phyloP scores from a whole-genome alignment of 2,888 invertebrate genomes.

The Pammene aurita region DNA sequence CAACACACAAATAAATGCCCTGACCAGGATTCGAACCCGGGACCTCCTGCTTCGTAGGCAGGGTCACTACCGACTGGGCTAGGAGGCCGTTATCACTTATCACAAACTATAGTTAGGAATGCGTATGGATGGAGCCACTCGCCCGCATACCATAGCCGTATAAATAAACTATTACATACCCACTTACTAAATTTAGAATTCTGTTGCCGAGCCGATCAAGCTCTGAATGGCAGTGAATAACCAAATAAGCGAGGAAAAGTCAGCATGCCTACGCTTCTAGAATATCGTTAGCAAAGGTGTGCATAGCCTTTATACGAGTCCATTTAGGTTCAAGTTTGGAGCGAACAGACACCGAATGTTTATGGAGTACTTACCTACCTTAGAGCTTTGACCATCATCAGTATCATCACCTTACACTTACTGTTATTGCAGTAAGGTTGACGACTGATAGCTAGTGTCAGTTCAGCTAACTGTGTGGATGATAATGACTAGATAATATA shows the following conservation, averaged over 20 bases:
- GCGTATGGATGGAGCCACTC: constrained; percentile 43
- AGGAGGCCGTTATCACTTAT: too few species aligned
- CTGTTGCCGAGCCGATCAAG: constrained; percentile 54
- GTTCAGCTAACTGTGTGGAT: too few species aligned
- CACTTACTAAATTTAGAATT: constrained; percentile 66
- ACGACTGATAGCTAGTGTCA: too few species aligned
- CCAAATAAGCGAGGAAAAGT: constrained; percentile 46
- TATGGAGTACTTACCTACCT: neutral
- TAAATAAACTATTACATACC: constrained; percentile 25
- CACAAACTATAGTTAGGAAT: constrained; percentile 21
- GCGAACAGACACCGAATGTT: constrained; percentile 7
- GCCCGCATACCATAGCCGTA: constrained; percentile 62
- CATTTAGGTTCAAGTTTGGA: constrained; percentile 4
- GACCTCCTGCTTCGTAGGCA: too few species aligned
- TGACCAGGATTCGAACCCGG: too few species aligned
- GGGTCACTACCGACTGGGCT: too few species aligned
- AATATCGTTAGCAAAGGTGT: constrained; percentile 42
- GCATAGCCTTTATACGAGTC: constrained; percentile 22
- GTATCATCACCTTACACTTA: too few species aligned
- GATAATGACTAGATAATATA: neutral
- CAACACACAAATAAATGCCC: too few species aligned
- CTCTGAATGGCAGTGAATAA: constrained; percentile 56
- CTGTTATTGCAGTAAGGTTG: too few species aligned
- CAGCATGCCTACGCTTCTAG: constrained; percentile 43
- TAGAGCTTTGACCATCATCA: too few species aligned